A percentile compares a stretch with the other conserved stretches of the same genome.
phyloP scores from a whole-genome alignment of 1,140 invertebrate genomes.

The Penaeus chinensis region DNA sequence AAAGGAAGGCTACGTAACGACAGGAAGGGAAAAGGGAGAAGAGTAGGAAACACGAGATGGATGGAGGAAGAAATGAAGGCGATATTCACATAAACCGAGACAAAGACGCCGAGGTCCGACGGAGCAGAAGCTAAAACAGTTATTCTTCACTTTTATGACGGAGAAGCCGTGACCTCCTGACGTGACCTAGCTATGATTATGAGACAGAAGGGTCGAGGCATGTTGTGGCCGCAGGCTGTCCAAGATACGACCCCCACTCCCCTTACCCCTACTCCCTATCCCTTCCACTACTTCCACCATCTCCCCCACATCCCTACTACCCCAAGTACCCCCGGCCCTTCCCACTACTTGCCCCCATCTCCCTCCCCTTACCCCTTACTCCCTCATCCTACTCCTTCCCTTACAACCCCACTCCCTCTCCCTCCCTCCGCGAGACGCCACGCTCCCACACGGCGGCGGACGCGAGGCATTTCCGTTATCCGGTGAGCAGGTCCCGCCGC shows the following conservation, averaged over 20 bases:
- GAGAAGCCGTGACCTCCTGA: no score
- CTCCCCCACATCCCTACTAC: background rate
- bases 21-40: background rate
- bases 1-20: background rate
- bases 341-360: background rate
- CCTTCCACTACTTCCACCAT: background rate
- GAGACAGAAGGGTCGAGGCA: no score
- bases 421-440: slow-evolving; percentile 35
- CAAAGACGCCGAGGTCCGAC: no score
- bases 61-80: background rate
- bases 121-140: no score
- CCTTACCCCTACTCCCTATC: background rate
- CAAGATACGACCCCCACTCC: background rate
- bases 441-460: slow-evolving; percentile 28
- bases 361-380: background rate
- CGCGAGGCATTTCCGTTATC: slow-evolving; percentile 49
- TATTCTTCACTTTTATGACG: no score
- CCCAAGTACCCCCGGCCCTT: background rate
- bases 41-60: no score
- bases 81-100: no score
- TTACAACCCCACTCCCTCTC: background rate
- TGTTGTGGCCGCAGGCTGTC: no score
- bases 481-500: slow-evolving; percentile 5
- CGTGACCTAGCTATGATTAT: no score
- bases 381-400: background rate